Conservation (phyloP, 2,113 vertebrate genomes). For the Oceanites oceanicus region DNA sequence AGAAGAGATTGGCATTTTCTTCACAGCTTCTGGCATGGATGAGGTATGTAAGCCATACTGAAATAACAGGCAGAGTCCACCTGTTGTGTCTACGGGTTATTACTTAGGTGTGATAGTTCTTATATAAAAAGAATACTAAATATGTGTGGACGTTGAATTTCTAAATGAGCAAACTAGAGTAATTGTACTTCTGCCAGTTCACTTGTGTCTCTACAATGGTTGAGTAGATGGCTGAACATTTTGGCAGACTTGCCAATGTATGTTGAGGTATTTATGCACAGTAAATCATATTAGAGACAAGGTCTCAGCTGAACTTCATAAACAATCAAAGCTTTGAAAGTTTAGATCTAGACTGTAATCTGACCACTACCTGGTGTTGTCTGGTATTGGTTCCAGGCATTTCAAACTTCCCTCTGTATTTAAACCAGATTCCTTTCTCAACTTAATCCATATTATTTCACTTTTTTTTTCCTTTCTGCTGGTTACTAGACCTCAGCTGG, state of each 20-base stretch:
- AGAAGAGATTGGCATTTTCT: conserved; percentile 89
- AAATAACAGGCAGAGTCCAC: neutral
- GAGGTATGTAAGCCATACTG: conserved; percentile 78
- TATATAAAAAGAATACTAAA: neutral
- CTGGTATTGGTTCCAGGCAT: neutral
- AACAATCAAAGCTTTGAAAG: neutral
- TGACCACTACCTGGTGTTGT: fast-evolving
- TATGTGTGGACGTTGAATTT: neutral
- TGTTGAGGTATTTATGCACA: neutral
- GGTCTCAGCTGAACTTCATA: neutral
- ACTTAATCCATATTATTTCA: neutral
- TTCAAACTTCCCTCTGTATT: neutral
- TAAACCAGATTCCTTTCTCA: neutral
- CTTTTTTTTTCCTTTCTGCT: neutral
- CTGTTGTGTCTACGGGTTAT: neutral
- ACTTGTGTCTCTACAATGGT: neutral
- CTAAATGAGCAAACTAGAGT: neutral
- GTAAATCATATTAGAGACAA: neutral
- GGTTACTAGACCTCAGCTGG: neutral
- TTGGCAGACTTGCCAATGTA: neutral
- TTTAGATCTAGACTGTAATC: neutral
- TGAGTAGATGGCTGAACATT: neutral
- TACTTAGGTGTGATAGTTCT: neutral
- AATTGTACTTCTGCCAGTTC: neutral
- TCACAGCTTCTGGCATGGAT: conserved; percentile 98